These are phyloP conservation scores for Sebastes hopkinsi DNA, from an alignment of 2,797 vertebrate species.

Conservation along the genomic window DNA sequence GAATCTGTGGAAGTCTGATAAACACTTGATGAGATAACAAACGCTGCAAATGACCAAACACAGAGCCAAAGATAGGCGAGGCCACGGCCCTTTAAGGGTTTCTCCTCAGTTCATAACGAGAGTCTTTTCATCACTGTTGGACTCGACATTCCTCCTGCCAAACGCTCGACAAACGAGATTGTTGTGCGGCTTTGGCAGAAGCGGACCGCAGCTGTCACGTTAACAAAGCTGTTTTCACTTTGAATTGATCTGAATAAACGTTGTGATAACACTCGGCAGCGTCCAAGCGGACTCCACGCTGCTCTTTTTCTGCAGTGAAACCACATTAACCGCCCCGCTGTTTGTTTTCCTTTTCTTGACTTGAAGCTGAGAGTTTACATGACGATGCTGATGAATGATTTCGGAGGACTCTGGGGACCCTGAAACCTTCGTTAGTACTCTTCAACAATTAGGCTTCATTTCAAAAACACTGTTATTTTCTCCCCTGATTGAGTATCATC, in stretches of 20 bases:
- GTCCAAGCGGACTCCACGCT: background rate
- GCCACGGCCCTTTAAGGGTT: constrained; percentile 12
- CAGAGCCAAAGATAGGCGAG: background rate
- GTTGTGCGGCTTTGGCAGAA: constrained; percentile 39
- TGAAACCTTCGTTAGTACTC: background rate
- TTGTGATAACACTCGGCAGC: constrained; percentile 8
- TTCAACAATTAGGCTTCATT: background rate
- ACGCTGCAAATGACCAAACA: background rate
- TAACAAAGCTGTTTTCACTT: constrained; percentile 45
- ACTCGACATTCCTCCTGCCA: constrained; percentile 17
- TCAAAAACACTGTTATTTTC: background rate
- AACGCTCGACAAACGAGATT: constrained; percentile 22
- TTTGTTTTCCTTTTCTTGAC: constrained; percentile 9
- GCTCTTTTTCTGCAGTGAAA: background rate
- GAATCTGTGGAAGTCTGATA: background rate
- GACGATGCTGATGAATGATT: background rate
- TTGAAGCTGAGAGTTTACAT: background rate
- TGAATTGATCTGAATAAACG: constrained; percentile 25
- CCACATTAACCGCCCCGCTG: background rate
- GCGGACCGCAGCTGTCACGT: constrained; percentile 6
- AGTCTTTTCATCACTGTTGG: constrained; percentile 11
- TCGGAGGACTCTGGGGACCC: background rate
- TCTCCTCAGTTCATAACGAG: constrained; percentile 20
- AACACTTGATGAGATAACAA: background rate
- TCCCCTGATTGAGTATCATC: background rate